Evolutionary conservation across 1,140 invertebrate species (phyloP), one percentile per base, ranked within the genome.

Genomic region (Amphibalanus amphitrite): DNA sequence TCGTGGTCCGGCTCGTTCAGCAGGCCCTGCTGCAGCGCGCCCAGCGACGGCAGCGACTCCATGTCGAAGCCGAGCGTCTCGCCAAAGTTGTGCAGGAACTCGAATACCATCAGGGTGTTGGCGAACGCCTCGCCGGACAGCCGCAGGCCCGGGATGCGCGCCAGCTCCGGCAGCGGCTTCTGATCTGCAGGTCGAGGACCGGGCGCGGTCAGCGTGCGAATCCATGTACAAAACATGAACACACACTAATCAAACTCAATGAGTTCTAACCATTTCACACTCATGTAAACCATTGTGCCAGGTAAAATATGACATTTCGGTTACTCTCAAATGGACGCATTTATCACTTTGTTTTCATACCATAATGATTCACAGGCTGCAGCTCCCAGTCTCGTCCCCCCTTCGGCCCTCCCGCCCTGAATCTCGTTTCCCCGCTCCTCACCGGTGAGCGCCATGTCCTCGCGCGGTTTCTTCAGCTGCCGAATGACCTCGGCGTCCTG

Each of bases 81-180:
- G 29, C 92, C 92, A 79, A 97, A 98, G 79, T 95, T 97, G 76
- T 95, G 90, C 69, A 96, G 83, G 80, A 98, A 98, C 82, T 98
- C 94, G 78, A 91, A 91, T 3, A 95, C 89, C 90, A 97, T 95
- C 6, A 97, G 83, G 59, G 90, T 83, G 81, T 97, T 92, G 1
- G 91, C 89, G 82, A 95, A 93, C 0, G 93, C 92, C 78, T 91
- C 88, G 0, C 92, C 92, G 0, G 89, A 83, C 20, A 97, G 80
- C 76, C 88, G 88, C 38, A 95, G 81, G 23, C 91, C 91, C 0
- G 88, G 86, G 74, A 97, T 88, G 74, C 92, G 83, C 33, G 88
- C 86, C 33, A 91, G 81, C 10, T 86, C 84, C 0, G 93, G 93
- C 67, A 95, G 80, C 13, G 85, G 77, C 79, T 87, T 85, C 72